Evolutionary conservation across 92 coral and sea anemone genomes (phyloP).

Genomic region (Palythoa caribaeorum): DNA sequence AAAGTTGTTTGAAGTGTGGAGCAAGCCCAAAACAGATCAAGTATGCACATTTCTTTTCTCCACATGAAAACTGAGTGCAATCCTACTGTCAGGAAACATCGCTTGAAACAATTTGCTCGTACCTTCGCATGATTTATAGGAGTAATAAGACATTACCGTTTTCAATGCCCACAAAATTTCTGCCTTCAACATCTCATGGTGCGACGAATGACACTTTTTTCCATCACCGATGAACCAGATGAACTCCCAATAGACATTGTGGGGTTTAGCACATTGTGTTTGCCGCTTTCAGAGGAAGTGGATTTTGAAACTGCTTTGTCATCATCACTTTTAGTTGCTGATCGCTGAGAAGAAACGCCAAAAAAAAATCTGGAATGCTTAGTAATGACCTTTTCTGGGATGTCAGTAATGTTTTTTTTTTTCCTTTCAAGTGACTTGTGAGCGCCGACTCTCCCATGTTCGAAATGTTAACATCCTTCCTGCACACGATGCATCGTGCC

Average conservation of each 20-base stretch:
- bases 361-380: slow-evolving; percentile 38
- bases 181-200: slow-evolving; percentile 63
- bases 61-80: slow-evolving; percentile 62
- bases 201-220: slow-evolving; percentile 23
- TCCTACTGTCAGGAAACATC: slow-evolving; percentile 68
- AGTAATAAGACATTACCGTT: slow-evolving; percentile 62
- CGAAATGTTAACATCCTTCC: slow-evolving; percentile 62
- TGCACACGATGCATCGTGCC: slow-evolving; percentile 39
- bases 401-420: slow-evolving; percentile 50
- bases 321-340: slow-evolving; percentile 52
- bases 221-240: slow-evolving; percentile 27
- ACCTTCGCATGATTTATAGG: slow-evolving; percentile 64
- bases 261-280: slow-evolving; percentile 31
- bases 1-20: slow-evolving; percentile 57
- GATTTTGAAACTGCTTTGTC: slow-evolving; percentile 52
- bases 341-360: slow-evolving; percentile 55
- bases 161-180: slow-evolving; percentile 69
- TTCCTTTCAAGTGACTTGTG: slow-evolving; percentile 59
- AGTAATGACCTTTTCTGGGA: slow-evolving; percentile 57
- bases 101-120: slow-evolving; percentile 50
- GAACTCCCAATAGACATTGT: slow-evolving; percentile 28
- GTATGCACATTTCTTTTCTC: slow-evolving; percentile 71
- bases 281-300: slow-evolving; percentile 47
- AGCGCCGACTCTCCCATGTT: slow-evolving; percentile 71
- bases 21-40: slow-evolving; percentile 65